Evolutionary conservation across 2,888 invertebrate species (phyloP).

Genomic region (Gastrophysa polygoni): DNA sequence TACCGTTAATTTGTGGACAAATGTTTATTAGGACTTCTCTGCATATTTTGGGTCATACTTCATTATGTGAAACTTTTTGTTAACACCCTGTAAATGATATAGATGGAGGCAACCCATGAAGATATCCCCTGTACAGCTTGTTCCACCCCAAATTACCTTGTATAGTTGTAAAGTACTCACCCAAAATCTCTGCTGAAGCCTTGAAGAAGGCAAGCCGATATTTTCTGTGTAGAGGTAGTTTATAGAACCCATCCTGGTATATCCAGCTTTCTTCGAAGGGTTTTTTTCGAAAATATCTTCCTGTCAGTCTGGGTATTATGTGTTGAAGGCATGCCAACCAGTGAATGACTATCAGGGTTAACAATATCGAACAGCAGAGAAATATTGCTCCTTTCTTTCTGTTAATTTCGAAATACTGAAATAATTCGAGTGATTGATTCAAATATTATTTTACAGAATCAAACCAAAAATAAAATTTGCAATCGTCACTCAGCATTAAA

Average conservation of each 20-base stretch:
- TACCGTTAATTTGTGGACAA: no score
- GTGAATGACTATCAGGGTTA: background rate
- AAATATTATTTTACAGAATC: no score
- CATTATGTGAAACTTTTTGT: no score
- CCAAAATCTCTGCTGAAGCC: slow-evolving; percentile 1
- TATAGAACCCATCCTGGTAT: background rate
- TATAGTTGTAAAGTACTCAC: background rate
- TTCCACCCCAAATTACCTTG: no score
- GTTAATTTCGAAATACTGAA: slow-evolving; percentile 12
- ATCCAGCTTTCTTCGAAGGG: slow-evolving; percentile 8
- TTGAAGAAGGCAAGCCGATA: slow-evolving; percentile 7
- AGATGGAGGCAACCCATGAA: no score
- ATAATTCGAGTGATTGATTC: no score
- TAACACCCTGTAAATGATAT: no score
- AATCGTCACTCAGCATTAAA: no score
- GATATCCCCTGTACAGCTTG: no score
- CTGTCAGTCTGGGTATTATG: slow-evolving; percentile 3
- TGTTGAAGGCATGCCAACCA: slow-evolving; percentile 4
- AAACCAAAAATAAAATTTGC: no score
- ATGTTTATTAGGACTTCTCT: no score
- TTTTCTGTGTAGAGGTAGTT: background rate
- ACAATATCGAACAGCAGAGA: background rate
- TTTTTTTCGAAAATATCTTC: background rate
- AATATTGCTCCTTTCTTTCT: background rate
- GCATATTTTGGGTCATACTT: no score